Percentiles rank a stretch among this genome's conserved stretches.
phyloP scores from a whole-genome alignment of 2,113 vertebrate genomes.

The Scolopax mira region DNA sequence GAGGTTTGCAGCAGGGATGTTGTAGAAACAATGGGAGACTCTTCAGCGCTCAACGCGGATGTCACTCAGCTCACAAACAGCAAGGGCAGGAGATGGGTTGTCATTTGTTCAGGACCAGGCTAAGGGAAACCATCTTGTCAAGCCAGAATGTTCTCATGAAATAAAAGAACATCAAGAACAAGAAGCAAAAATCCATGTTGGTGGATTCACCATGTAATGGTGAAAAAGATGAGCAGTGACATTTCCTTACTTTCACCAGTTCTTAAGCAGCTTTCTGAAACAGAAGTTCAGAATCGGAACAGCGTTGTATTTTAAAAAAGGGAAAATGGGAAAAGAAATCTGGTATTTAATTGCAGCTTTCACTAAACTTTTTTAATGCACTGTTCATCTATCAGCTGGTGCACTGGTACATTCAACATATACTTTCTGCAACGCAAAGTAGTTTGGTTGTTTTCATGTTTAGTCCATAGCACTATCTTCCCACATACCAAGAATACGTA shows the following conservation, averaged over 20 bases:
- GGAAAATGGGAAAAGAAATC: background rate
- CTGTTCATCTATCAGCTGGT: background rate
- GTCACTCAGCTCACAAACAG: background rate
- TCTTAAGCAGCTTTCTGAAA: background rate
- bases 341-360: background rate
- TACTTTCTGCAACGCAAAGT: background rate
- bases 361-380: background rate
- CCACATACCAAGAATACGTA: background rate
- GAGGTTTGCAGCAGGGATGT: background rate
- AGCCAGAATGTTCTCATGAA: slow-evolving; percentile 73
- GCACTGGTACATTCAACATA: background rate
- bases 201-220: too few species aligned
- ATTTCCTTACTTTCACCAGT: background rate
- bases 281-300: background rate
- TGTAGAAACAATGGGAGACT: background rate
- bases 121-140: slow-evolving; percentile 2
- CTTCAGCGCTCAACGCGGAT: background rate
- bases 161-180: slow-evolving; percentile 68
- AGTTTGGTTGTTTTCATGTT: background rate
- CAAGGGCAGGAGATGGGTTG: slow-evolving; percentile 35
- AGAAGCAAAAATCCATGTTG: slow-evolving; percentile 8
- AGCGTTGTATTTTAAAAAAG: background rate
- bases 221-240: background rate
- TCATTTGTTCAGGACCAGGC: background rate
- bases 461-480: background rate